Evolutionary conservation across 1,140 invertebrate genomes (phyloP).

Genomic region (Orchesella cincta): DNA sequence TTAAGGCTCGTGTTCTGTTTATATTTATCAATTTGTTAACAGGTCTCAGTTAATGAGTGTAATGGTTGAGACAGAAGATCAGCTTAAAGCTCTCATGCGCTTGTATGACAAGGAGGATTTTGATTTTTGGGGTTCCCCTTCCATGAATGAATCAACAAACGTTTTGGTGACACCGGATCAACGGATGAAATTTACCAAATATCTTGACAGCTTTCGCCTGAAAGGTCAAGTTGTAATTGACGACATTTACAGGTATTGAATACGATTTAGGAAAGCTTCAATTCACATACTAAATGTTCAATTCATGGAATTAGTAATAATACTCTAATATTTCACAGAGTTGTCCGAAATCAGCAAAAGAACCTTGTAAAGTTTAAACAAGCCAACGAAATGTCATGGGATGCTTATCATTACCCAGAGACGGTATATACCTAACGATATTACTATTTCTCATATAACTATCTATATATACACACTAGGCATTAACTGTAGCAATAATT

Average conservation of each 20-base stretch:
- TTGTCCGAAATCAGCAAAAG: background rate
- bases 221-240: slow-evolving; percentile 20
- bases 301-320: background rate
- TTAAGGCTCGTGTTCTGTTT: background rate
- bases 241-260: slow-evolving; percentile 19
- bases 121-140: slow-evolving; percentile 23
- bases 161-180: slow-evolving; percentile 17
- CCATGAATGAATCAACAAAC: slow-evolving; percentile 7
- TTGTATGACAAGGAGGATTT: slow-evolving; percentile 12
- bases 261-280: background rate
- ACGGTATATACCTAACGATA: background rate
- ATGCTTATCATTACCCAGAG: slow-evolving; percentile 22
- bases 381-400: slow-evolving; percentile 9
- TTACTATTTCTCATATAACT: background rate
- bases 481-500: background rate
- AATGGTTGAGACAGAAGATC: background rate
- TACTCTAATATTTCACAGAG: background rate
- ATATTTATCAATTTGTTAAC: background rate
- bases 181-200: background rate
- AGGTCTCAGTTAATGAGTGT: slow-evolving; percentile 19
- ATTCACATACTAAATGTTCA: background rate
- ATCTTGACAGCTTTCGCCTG: background rate
- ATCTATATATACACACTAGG: background rate
- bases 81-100: background rate
- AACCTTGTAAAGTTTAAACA: background rate